Conservation (phyloP, 2,113 vertebrate species). For the Xenopus tropicalis region UCB_Xtro_10.0 CM004443.2:129026001-129026500, state of each 20-base stretch:
- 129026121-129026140: too few species aligned
- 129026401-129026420: conserved; percentile 33
- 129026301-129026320: conserved; percentile 23
- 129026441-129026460: conserved; percentile 39
- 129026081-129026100: too few species aligned
- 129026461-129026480: conserved; percentile 35
- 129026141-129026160: too few species aligned
- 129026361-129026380: conserved; percentile 16
- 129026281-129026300: conserved; percentile 17
- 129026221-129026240: too few species aligned
- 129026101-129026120: too few species aligned
- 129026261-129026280: not conserved
- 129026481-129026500: not conserved
- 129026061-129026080: too few species aligned
- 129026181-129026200: too few species aligned
- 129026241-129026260: not conserved
- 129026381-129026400: conserved; percentile 8
- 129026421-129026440: conserved; percentile 35
- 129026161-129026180: too few species aligned
- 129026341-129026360: conserved; percentile 22
- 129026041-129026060: too few species aligned
- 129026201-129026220: too few species aligned
- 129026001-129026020: too few species aligned
- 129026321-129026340: conserved; percentile 20
- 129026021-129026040: too few species aligned